phyloP scores from a whole-genome alignment of 2,888 invertebrate genomes.

The Geophilus truncorum region DNA sequence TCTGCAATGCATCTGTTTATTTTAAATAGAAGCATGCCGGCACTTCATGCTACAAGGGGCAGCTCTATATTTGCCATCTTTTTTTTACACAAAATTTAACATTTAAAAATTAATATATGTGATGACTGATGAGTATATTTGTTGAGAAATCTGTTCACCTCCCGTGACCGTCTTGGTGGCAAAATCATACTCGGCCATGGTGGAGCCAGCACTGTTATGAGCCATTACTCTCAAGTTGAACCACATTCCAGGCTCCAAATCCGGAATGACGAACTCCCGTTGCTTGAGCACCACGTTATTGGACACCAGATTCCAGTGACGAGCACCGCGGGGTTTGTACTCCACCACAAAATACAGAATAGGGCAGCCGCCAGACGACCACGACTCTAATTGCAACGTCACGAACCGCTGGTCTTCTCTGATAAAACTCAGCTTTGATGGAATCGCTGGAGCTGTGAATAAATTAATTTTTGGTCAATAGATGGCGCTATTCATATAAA shows the following conservation, averaged over 20 bases:
- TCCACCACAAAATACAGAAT: slow-evolving; percentile 94
- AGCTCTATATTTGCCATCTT: too few relatives aligned
- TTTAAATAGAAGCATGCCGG: too few relatives aligned
- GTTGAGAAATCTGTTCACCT: too few relatives aligned
- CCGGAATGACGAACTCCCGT: slow-evolving; percentile 69
- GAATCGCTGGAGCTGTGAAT: slow-evolving; percentile 34
- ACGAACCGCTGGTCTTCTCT: slow-evolving; percentile 48
- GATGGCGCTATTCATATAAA: too few relatives aligned
- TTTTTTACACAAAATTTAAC: too few relatives aligned
- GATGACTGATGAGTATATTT: too few relatives aligned
- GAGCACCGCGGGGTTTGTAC: slow-evolving; percentile 51
- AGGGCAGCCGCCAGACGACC: slow-evolving; percentile 92
- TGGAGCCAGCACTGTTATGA: slow-evolving; percentile 28
- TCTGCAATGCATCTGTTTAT: too few relatives aligned
- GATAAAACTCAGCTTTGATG: slow-evolving; percentile 36
- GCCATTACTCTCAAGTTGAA: slow-evolving; percentile 81
- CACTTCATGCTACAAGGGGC: too few relatives aligned
- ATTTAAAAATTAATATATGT: too few relatives aligned
- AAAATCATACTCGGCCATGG: slow-evolving; percentile 13
- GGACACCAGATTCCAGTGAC: slow-evolving; percentile 36
- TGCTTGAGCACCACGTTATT: slow-evolving; percentile 35
- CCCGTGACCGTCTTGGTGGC: background rate
- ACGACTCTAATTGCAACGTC: slow-evolving; percentile 75
- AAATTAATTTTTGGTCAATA: background rate
- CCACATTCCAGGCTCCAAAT: slow-evolving; percentile 89